Evolutionary conservation across 2,888 invertebrate genomes (phyloP).

Genomic region (Liposcelis brunnea): DNA sequence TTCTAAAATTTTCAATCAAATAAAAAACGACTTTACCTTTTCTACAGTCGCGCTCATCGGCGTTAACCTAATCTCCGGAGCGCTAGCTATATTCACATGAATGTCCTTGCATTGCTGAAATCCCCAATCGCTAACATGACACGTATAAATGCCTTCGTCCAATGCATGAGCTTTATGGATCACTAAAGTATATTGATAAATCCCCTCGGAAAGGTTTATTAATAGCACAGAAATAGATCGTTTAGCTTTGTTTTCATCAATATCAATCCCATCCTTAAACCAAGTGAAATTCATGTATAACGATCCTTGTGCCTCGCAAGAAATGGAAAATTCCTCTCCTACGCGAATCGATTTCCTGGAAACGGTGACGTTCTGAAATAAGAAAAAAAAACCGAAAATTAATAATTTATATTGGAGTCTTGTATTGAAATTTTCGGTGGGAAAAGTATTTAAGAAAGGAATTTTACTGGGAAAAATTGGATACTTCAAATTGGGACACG

Average conservation of each 20-base stretch:
- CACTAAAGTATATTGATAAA: slow-evolving; percentile 44
- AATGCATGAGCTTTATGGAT: slow-evolving; percentile 48
- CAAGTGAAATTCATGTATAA: slow-evolving; percentile 56
- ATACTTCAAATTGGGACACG: background rate
- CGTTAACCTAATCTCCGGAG: slow-evolving; percentile 47
- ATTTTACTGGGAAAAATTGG: background rate
- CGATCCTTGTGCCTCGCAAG: slow-evolving; percentile 62
- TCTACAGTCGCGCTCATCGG: slow-evolving; percentile 52
- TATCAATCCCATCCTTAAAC: slow-evolving; percentile 62
- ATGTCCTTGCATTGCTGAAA: slow-evolving; percentile 48
- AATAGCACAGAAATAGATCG: slow-evolving; percentile 34
- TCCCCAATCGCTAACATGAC: slow-evolving; percentile 55
- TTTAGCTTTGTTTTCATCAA: slow-evolving; percentile 54
- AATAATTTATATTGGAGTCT: no score
- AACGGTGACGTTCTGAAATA: slow-evolving; percentile 23
- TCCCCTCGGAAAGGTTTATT: background rate
- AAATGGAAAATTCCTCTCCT: slow-evolving; percentile 57
- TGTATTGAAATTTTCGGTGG: no score
- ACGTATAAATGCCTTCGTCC: slow-evolving; percentile 65
- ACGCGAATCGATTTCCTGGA: slow-evolving; percentile 36
- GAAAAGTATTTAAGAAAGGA: background rate
- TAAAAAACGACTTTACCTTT: slow-evolving; percentile 34
- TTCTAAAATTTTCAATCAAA: background rate
- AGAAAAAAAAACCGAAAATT: slow-evolving; percentile 2
- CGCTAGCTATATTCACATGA: slow-evolving; percentile 38